Conservation (phyloP, 2,797 vertebrate species). For the Clarias pachynema region DNA sequence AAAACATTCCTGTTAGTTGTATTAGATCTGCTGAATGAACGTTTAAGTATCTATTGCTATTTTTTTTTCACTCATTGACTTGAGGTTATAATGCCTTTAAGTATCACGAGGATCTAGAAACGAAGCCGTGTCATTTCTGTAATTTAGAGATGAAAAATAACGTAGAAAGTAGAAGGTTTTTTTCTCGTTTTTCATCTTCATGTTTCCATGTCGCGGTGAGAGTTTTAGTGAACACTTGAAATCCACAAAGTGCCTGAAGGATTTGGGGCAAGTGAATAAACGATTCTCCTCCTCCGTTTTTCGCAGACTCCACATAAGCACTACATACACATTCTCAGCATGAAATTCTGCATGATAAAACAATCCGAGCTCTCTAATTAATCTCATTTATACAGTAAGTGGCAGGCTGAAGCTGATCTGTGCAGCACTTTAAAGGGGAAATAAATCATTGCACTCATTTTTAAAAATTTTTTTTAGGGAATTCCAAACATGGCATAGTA, state of each 20-base stretch:
- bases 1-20: background rate
- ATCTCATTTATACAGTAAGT: constrained; percentile 8
- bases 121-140: background rate
- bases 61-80: background rate
- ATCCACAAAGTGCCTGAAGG: background rate
- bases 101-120: background rate
- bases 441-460: background rate
- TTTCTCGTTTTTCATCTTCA: background rate
- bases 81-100: background rate
- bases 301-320: background rate
- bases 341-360: constrained; percentile 1
- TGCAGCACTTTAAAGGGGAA: background rate
- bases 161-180: background rate
- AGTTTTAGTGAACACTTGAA: background rate
- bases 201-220: background rate
- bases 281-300: background rate
- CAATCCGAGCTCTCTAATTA: constrained; percentile 16
- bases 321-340: background rate
- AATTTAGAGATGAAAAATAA: background rate
- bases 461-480: background rate
- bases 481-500: background rate
- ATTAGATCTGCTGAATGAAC: background rate
- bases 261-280: background rate
- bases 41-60: background rate
- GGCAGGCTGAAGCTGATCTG: background rate